A percentile compares a stretch with the other conserved stretches of the same genome.
Conservation (phyloP, 2,113 vertebrate species). For the Taxidea taxus region DNA sequence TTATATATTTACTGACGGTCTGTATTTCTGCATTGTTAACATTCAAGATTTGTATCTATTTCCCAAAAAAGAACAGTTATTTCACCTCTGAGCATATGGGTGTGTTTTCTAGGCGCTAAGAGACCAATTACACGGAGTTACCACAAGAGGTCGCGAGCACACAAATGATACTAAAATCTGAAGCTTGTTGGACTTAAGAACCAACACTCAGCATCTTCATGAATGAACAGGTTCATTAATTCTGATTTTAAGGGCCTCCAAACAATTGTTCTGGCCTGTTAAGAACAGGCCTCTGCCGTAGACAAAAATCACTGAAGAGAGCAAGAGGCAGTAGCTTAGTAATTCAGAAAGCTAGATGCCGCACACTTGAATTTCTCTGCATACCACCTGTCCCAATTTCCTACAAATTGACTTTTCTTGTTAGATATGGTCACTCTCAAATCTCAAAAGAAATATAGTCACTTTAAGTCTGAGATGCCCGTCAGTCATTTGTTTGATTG, state of each 20-base stretch:
- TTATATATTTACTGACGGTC: not conserved
- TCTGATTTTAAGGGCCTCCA: not conserved
- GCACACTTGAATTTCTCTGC: not conserved
- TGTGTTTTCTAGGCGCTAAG: not conserved
- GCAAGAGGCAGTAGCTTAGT: not conserved
- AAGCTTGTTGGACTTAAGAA: accelerated
- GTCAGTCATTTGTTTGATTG: not conserved
- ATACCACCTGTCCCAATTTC: not conserved
- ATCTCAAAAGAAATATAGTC: not conserved
- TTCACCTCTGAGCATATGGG: not conserved
- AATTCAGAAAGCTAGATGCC: not conserved
- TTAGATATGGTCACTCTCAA: not conserved
- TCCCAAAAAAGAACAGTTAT: not conserved
- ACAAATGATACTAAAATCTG: not conserved
- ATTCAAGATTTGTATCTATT: not conserved
- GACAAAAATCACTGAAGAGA: not conserved
- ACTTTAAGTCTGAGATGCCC: not conserved
- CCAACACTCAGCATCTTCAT: not conserved
- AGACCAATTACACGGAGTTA: not conserved
- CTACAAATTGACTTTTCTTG: not conserved
- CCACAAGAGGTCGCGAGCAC: conserved; percentile 48
- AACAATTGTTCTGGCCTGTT: not conserved
- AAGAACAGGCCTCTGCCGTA: not conserved
- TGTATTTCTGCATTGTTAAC: not conserved
- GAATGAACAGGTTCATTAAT: not conserved